phyloP scores from a whole-genome alignment of 2,797 vertebrate species.

The Crenuchus spilurus region DNA sequence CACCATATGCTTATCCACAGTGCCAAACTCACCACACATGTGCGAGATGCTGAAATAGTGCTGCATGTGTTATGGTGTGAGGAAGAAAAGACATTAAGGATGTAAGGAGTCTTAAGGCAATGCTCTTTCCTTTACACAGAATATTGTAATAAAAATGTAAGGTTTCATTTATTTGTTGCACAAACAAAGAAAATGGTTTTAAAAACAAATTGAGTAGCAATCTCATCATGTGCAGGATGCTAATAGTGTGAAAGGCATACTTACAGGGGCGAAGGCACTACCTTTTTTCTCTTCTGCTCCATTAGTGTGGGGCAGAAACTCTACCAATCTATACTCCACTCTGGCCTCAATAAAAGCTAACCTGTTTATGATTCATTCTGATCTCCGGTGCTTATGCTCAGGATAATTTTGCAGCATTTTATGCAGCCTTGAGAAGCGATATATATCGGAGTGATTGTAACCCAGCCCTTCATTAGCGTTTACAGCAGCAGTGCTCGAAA shows the following conservation, averaged over 20 bases:
- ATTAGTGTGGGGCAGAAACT: constrained; percentile 15
- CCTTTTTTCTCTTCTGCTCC: constrained; percentile 4
- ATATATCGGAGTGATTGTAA: constrained; percentile 45
- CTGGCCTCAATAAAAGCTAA: constrained; percentile 42
- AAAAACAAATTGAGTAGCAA: neutral
- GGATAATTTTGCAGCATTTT: constrained; percentile 49
- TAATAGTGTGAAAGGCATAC: neutral
- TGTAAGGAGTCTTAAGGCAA: no score
- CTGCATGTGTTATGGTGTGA: neutral
- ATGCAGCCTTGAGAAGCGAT: constrained; percentile 43
- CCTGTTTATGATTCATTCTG: constrained; percentile 49
- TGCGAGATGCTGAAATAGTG: neutral
- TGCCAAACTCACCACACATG: neutral
- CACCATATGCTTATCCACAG: neutral
- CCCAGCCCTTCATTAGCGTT: constrained; percentile 62
- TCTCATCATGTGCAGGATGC: neutral
- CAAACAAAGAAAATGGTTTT: neutral
- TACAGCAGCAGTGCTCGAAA: constrained; percentile 64
- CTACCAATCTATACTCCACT: constrained; percentile 29
- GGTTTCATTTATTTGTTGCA: neutral
- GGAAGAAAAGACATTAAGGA: neutral
- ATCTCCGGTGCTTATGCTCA: constrained; percentile 38
- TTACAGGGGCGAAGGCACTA: neutral
- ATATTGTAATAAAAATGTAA: neutral
- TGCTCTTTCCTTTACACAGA: no score